Evolutionary conservation across 2,888 invertebrate genomes (phyloP).

Genomic region (Polydrusus pterygomalis): DNA sequence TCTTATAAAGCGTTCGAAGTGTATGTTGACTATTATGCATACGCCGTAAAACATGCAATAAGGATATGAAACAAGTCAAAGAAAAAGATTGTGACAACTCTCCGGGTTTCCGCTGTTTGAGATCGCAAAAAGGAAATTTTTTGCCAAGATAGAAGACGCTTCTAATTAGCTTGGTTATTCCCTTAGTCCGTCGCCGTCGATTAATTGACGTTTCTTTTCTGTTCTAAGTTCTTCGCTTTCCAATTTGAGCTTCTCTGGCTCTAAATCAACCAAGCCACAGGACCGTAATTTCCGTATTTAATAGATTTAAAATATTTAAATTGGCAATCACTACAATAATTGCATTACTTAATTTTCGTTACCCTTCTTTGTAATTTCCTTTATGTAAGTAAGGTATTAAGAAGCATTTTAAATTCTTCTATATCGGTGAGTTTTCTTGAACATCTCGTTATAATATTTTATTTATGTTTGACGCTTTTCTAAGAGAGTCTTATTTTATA

Average conservation of each 20-base stretch:
- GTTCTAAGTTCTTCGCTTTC: slow-evolving; percentile 22
- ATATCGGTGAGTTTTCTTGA: slow-evolving; percentile 26
- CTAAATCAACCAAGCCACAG: slow-evolving; percentile 39
- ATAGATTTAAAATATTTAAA: slow-evolving; percentile 52
- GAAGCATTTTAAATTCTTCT: slow-evolving; percentile 23
- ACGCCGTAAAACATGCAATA: too few relatives aligned
- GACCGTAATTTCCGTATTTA: slow-evolving; percentile 46
- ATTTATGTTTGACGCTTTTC: too few relatives aligned
- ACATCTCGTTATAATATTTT: slow-evolving; percentile 39
- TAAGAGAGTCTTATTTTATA: too few relatives aligned
- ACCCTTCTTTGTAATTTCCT: slow-evolving; percentile 38
- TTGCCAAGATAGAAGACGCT: slow-evolving; percentile 29
- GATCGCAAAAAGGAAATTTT: slow-evolving; percentile 36
- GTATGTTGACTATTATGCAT: too few relatives aligned
- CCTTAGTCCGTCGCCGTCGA: slow-evolving; percentile 34
- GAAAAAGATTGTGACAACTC: too few relatives aligned
- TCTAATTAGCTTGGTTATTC: slow-evolving; percentile 44
- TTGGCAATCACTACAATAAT: slow-evolving; percentile 47
- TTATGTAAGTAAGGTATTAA: slow-evolving; percentile 48
- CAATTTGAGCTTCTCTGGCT: slow-evolving; percentile 21
- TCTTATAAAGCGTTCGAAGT: too few relatives aligned
- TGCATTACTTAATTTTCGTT: slow-evolving; percentile 37
- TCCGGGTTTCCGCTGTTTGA: not conserved
- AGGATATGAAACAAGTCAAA: too few relatives aligned
- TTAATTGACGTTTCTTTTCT: slow-evolving; percentile 43